phyloP scores from a whole-genome alignment of 2,888 invertebrate genomes.

The Troides aeacus region DNA sequence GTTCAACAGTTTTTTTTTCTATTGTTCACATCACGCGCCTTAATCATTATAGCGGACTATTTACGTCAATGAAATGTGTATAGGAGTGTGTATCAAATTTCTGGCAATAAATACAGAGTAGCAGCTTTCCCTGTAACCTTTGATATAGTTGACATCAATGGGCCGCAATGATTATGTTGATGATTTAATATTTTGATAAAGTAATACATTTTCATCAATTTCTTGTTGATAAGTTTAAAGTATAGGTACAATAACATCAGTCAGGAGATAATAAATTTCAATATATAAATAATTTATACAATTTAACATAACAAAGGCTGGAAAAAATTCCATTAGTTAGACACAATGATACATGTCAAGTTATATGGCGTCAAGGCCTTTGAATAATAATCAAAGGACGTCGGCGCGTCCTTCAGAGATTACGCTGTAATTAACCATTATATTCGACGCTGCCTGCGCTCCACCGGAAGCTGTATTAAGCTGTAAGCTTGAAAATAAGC shows the following conservation, averaged over 20 bases:
- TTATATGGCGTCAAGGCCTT: constrained; percentile 17
- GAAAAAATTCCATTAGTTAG: not conserved
- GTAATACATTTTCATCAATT: no score
- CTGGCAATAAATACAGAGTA: not conserved
- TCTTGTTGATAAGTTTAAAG: no score
- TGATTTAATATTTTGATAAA: no score
- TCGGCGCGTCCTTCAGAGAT: constrained; percentile 21
- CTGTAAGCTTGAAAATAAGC: constrained; percentile 47
- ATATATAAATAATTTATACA: constrained; percentile 1
- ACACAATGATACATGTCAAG: not conserved
- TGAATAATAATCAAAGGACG: constrained; percentile 24
- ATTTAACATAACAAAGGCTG: not conserved
- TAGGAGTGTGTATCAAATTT: not conserved
- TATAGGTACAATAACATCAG: no score
- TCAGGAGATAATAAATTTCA: not conserved
- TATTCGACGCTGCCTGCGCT: constrained; percentile 12
- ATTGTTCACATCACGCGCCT: constrained; percentile 26
- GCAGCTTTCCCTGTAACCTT: not conserved
- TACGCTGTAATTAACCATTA: constrained; percentile 27
- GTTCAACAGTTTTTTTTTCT: constrained; percentile 24
- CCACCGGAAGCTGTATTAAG: constrained; percentile 29
- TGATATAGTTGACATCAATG: no score
- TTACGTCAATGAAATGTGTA: not conserved
- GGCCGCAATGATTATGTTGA: no score
- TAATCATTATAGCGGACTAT: constrained; percentile 10